These are phyloP conservation scores for Coregonus sp. DNA, from an alignment of 2,797 vertebrate species.

Conservation along the genomic window DNA sequence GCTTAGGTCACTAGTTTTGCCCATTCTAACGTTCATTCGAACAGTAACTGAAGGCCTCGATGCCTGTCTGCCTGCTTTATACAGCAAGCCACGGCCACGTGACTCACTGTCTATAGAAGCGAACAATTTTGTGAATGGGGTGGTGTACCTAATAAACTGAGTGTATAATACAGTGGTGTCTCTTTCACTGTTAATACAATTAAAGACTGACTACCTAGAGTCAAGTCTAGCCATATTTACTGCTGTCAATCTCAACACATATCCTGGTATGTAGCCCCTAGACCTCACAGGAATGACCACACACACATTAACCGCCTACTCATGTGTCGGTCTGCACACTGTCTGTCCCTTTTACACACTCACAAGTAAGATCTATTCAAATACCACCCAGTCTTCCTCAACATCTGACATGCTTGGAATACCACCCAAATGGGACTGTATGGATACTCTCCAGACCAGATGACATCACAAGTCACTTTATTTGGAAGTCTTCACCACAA, in stretches of 20 bases:
- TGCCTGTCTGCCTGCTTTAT: too few relatives aligned
- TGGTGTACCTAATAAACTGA: too few relatives aligned
- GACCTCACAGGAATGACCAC: constrained; percentile 5
- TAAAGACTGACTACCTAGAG: background rate
- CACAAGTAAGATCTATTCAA: constrained; percentile 5
- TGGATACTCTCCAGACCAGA: constrained; percentile 6
- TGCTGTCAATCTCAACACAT: constrained; percentile 13
- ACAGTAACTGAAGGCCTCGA: too few relatives aligned
- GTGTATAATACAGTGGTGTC: background rate
- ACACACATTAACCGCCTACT: constrained; percentile 2
- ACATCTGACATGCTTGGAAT: constrained; percentile 21
- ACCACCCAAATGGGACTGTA: constrained; percentile 17
- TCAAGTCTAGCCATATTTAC: background rate
- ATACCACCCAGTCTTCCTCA: constrained; percentile 8
- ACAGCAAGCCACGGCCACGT: too few relatives aligned
- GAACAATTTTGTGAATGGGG: too few relatives aligned
- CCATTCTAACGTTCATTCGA: too few relatives aligned
- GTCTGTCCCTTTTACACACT: constrained; percentile 12
- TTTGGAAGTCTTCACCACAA: too few relatives aligned
- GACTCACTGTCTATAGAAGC: too few relatives aligned
- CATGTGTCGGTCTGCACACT: constrained; percentile 9
- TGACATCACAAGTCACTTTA: constrained; percentile 7
- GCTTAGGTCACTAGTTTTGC: too few relatives aligned
- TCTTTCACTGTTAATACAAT: background rate
- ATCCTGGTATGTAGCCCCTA: background rate